Evolutionary conservation across 2,888 invertebrate genomes (phyloP).

Genomic region (Drosophila cognata): DNA sequence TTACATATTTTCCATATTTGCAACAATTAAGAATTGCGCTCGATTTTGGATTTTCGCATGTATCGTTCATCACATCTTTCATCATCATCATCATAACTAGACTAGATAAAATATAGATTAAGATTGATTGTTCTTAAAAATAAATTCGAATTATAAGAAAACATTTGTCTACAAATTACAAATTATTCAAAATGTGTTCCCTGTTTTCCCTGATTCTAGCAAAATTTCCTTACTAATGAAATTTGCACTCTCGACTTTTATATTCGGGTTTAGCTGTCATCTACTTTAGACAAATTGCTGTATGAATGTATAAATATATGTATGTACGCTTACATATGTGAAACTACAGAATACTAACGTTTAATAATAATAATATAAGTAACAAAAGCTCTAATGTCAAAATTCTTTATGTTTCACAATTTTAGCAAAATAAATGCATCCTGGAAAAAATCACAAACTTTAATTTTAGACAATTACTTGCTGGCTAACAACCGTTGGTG

Average conservation of each 20-base stretch:
- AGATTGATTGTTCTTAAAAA: background rate
- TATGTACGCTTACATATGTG: too few relatives aligned
- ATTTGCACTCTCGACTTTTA: background rate
- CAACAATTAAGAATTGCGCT: conserved; percentile 3
- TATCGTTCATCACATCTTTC: conserved; percentile 7
- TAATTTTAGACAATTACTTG: too few relatives aligned
- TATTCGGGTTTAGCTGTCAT: too few relatives aligned
- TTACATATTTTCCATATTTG: background rate
- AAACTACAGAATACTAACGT: too few relatives aligned
- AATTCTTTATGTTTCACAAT: too few relatives aligned
- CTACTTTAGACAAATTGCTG: too few relatives aligned
- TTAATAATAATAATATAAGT: too few relatives aligned
- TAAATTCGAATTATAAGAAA: background rate
- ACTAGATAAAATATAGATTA: background rate
- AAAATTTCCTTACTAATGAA: background rate
- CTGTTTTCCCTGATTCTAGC: background rate
- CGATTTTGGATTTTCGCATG: conserved; percentile 32
- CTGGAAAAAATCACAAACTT: too few relatives aligned
- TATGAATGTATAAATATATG: too few relatives aligned
- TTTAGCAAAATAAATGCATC: too few relatives aligned
- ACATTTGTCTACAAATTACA: background rate
- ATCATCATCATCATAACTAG: background rate
- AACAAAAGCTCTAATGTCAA: too few relatives aligned
- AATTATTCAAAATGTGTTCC: background rate
- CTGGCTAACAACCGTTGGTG: background rate